Evolutionary conservation across 1,140 invertebrate genomes (phyloP).

Genomic region (Drosophila triauraria): DNA sequence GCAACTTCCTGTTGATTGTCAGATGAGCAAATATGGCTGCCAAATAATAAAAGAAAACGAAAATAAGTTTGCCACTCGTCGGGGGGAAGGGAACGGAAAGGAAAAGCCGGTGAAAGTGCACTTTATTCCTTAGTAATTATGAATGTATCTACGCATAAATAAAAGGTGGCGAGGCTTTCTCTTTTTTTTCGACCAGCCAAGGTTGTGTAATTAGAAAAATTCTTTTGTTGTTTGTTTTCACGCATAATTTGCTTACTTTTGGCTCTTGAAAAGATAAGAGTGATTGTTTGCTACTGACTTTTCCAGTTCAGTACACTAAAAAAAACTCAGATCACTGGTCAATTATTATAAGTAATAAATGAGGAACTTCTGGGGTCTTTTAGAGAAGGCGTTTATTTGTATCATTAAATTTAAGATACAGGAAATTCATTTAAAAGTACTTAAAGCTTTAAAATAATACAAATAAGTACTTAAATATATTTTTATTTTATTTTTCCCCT

Average conservation of each 20-base stretch:
- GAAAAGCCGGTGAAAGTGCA: conserved; percentile 38
- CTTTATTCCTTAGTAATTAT: conserved; percentile 62
- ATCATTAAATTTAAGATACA: neutral
- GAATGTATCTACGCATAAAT: conserved; percentile 72
- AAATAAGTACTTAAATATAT: neutral
- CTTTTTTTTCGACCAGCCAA: neutral
- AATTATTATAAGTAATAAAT: neutral
- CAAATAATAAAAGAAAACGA: conserved; percentile 11
- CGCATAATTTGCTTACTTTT: conserved; percentile 41
- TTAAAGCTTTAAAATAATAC: neutral
- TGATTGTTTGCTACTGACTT: conserved; percentile 31
- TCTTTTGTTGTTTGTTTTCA: conserved; percentile 41
- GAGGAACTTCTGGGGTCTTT: no score
- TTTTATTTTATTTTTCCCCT: no score
- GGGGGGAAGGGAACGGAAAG: neutral
- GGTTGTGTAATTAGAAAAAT: conserved; percentile 37
- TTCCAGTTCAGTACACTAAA: conserved; percentile 3
- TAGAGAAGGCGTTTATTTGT: neutral
- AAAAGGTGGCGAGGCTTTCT: conserved; percentile 20
- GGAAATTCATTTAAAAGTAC: neutral
- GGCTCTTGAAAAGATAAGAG: conserved; percentile 35
- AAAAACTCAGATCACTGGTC: neutral
- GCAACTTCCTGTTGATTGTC: conserved; percentile 24
- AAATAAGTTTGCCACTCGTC: conserved; percentile 23
- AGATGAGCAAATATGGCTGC: conserved; percentile 24